Base-by-base conservation (phyloP, 2,888 invertebrate species). In the Stictocephala bisonia region DNA sequence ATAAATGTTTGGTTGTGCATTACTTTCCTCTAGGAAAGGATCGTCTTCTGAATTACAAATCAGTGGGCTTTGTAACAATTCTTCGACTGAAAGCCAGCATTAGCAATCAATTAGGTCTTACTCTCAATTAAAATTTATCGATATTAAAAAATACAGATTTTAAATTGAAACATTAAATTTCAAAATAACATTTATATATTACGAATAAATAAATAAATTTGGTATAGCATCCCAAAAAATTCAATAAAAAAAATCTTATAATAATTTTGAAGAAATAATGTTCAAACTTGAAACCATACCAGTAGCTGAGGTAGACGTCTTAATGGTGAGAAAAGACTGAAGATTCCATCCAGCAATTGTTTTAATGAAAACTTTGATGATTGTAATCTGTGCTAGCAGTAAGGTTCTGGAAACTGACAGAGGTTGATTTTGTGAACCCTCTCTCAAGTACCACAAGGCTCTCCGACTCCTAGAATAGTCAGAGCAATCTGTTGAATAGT, bases 301-400 rank as follows among this genome's bases (percentile, higher is more conserved):
- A 48, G 67, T 48, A 7, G 67, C 67, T 2, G 67, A 67, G 13
- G 67, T 67, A 1, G 44, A 48, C 13, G 27, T 27, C 15, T 67
- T 41, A 2, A 67, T 48, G 1, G n/a, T 7, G 1, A 67, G 29
- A n/a, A 18, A 67, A 3, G 18, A n/a, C 6, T 26, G 1, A 7
- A 27, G 26, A 24, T 44, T 27, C 48, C 24, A 48, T 3, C 67
- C 67, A n/a, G 67, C 48, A 3, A 48, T 9, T n/a, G 67, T 67
- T 3, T 26, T 15, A 3, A 67, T 27, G 20, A 26, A 67, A 9
- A 67, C 50, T 15, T 48, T 26, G n/a, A 48, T 48, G 4, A n/a
- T 9, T 7, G 13, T 67, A 67, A 1, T 48, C 15, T 22, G 67
- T 48, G 6, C 50, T 26, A 18, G 67, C 24, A 4, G 48, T 48